Base-by-base conservation (phyloP, 2,113 vertebrate species). In the Baryphthengus martii region DNA sequence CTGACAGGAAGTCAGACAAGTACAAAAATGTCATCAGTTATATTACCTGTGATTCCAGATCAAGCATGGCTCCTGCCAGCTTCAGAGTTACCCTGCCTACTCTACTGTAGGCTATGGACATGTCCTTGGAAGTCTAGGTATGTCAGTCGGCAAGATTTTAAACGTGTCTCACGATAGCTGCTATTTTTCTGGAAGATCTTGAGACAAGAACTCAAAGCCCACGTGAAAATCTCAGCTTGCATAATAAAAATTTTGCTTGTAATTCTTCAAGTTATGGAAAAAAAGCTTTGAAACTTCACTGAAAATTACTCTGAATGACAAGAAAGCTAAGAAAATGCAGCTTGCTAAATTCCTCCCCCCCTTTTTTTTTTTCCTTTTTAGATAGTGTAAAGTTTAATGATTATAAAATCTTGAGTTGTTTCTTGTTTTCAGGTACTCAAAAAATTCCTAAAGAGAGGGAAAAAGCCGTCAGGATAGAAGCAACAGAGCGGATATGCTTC, bases 21-120 rank as follows among this genome's bases (percentile, higher is more conserved):
- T 59, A 59, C 55, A 91, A 85, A 91, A 91, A 87, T 91, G 29
- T 55, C 81, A 93, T 96, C 70, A 82, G 61, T 95, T 94, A 87
- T 10, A 42, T 70, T 87, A 78, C 18, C 42, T 63, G 11, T 68
- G 37, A 16, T 75, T 93, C 65, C 52, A 82, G 19, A 82, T 55
- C 29, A 68, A 87, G 23, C 2, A 11, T 24, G 18, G 29, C n/a
- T 42, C 47, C 47, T 78, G 35, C 23, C 77, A 94, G 47, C 35
- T 85, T 67, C 61, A 67, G 59, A 62, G 25, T 55, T 85, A 81
- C 35, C 24, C 81, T 78, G 44, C 39, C 74, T 89, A 35, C 24
- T 61, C 18, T 88, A 6, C 29, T 77, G 20, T 39, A 39, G 16
- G 29, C 29, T 75, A 31, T 59, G 61, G 47, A 67, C 20, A 26